Percentiles rank a stretch among this genome's conserved stretches.
Conservation (phyloP, 2,888 invertebrate species). For the Horisme vitalbata region DNA sequence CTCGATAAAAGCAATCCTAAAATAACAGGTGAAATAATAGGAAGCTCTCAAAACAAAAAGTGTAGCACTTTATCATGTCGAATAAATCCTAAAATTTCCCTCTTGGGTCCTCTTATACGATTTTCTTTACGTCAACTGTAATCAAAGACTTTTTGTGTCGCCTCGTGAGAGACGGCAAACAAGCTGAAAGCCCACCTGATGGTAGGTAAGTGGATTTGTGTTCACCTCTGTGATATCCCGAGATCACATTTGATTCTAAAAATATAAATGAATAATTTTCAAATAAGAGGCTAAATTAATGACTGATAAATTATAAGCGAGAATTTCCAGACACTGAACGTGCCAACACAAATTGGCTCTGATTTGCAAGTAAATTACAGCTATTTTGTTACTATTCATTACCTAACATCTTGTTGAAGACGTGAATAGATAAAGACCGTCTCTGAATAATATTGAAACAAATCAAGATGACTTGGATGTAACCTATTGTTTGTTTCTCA, state of each 20-base stretch:
- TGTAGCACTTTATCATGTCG: slow-evolving; percentile 1
- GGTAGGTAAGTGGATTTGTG: slow-evolving; percentile 27
- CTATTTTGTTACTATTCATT: too few relatives aligned
- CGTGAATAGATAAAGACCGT: too few relatives aligned
- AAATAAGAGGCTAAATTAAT: too few relatives aligned
- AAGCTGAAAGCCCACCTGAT: slow-evolving; percentile 25
- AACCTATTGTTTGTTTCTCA: background rate
- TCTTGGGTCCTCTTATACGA: slow-evolving; percentile 24
- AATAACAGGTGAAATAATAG: background rate
- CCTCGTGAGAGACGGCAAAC: slow-evolving; percentile 23
- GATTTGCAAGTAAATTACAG: too few relatives aligned
- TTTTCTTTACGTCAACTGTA: slow-evolving; percentile 30
- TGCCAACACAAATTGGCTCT: too few relatives aligned
- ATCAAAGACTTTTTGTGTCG: slow-evolving; percentile 25
- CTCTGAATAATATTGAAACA: too few relatives aligned
- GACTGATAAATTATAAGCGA: too few relatives aligned
- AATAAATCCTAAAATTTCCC: slow-evolving; percentile 15
- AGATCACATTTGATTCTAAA: too few relatives aligned
- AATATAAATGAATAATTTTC: too few relatives aligned
- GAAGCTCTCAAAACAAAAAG: background rate
- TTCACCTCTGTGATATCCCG: slow-evolving; percentile 19
- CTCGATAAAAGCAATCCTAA: too few relatives aligned
- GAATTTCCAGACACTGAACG: too few relatives aligned
- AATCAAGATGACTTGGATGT: background rate
- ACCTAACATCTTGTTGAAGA: too few relatives aligned